These are phyloP conservation scores for Apostichopus parvimensis DNA, from an alignment of 35 echinoderm and acorn worm species.

Conservation along the genomic window DNA sequence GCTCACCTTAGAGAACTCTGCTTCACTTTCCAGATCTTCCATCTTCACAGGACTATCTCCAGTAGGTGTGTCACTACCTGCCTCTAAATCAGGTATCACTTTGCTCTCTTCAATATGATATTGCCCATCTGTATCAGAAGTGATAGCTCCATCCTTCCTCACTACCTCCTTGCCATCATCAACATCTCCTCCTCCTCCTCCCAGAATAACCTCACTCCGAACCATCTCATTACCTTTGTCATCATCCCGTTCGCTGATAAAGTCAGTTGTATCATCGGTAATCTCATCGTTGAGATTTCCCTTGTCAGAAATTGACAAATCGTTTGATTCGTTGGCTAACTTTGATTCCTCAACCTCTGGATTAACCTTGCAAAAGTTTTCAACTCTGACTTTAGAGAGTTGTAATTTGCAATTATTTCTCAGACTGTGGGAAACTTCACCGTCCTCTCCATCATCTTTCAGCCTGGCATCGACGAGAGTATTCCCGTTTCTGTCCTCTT, in stretches of 20 bases:
- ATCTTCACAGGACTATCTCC: not conserved
- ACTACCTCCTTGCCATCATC: not conserved
- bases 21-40: not conserved
- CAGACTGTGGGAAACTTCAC: not conserved
- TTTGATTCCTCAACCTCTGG: not conserved
- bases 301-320: not conserved
- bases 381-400: conserved; percentile 27
- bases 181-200: not conserved
- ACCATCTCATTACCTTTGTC: not conserved
- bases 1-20: not conserved
- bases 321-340: not conserved
- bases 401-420: conserved; percentile 26
- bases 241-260: not conserved
- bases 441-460: not conserved
- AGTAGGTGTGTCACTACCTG: not conserved
- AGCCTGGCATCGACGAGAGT: not conserved
- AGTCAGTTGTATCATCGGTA: not conserved
- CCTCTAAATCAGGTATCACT: not conserved
- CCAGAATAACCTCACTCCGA: not conserved
- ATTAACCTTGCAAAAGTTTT: not conserved
- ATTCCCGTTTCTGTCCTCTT: conserved; percentile 20
- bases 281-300: not conserved
- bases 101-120: not conserved
- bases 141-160: no score
- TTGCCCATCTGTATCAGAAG: no score